Conservation (phyloP, 2,888 invertebrate species). For the Clusia tigrina region DNA sequence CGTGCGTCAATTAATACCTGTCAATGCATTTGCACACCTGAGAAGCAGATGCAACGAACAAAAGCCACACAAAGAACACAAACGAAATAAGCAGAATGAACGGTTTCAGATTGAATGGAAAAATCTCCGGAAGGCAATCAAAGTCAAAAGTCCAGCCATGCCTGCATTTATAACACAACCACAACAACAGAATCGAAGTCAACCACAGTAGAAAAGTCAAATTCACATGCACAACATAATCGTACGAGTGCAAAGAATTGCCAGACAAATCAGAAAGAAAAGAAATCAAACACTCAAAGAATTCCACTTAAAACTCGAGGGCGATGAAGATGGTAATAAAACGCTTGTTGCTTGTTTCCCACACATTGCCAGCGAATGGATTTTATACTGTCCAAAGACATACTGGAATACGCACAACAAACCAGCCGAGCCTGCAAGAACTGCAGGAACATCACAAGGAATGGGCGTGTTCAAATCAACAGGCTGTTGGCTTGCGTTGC, state of each 20-base stretch:
- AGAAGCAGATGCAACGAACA: background rate
- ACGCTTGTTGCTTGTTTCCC: constrained; percentile 9
- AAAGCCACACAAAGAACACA: background rate
- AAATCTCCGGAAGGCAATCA: background rate
- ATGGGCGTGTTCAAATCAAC: constrained; percentile 49
- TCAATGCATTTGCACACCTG: constrained; percentile 2
- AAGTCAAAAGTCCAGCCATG: constrained; percentile 1
- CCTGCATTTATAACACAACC: background rate
- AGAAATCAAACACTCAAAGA: constrained; percentile 2
- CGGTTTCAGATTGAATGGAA: background rate
- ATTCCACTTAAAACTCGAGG: background rate
- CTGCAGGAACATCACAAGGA: constrained; percentile 49
- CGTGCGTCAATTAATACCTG: background rate
- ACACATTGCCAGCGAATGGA: constrained; percentile 34
- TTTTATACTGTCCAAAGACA: constrained; percentile 57
- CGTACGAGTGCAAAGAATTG: background rate
- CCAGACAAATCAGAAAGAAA: constrained; percentile 7
- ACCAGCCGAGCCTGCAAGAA: background rate
- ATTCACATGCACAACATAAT: background rate
- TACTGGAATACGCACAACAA: constrained; percentile 52
- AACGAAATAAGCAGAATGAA: background rate
- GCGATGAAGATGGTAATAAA: constrained; percentile 5
- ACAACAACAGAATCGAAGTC: constrained; percentile 10
- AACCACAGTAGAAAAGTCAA: constrained; percentile 7
- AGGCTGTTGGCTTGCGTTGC: constrained; percentile 34